Percentiles rank a stretch among this genome's conserved stretches.
Conservation (phyloP, 2,113 vertebrate genomes). For the Nipponia nippon region DNA sequence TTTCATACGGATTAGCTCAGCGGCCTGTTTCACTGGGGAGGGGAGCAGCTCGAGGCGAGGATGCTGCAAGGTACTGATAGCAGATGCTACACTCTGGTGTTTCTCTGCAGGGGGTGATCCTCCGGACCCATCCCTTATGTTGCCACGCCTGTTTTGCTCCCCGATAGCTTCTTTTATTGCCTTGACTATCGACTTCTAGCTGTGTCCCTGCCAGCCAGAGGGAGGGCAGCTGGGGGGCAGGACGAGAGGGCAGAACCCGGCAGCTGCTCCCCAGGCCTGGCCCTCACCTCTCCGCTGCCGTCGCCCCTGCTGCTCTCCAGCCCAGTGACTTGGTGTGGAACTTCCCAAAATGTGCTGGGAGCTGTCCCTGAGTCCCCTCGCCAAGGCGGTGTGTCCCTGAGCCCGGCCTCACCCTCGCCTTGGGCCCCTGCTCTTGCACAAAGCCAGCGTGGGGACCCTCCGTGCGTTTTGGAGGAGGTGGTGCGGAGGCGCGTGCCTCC, state of each 20-base stretch:
- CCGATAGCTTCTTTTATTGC: not conserved
- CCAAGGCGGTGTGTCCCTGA: not conserved
- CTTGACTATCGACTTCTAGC: not conserved
- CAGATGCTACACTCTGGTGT: not conserved
- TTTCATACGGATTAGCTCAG: not conserved
- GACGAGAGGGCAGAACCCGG: not conserved
- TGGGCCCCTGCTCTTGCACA: not conserved
- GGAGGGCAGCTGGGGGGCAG: not conserved
- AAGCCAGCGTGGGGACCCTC: not conserved
- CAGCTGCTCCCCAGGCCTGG: not conserved
- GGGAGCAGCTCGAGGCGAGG: not conserved
- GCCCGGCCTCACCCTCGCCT: not conserved
- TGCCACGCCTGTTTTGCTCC: not conserved
- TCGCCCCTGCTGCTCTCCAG: not conserved
- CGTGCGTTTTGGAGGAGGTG: fast-evolving
- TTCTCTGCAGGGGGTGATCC: not conserved
- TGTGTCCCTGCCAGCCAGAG: fast-evolving
- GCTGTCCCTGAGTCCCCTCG: not conserved
- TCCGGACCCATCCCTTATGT: not conserved
- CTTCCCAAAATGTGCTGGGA: not conserved
- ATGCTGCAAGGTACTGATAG: not conserved
- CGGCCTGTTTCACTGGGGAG: not conserved
- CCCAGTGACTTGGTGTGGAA: not conserved
- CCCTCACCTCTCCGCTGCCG: not conserved
- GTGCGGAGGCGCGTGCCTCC: not conserved